These are phyloP conservation scores for Hypothenemus hampei DNA, from an alignment of 1,140 invertebrate species.

Conservation along the genomic window DNA sequence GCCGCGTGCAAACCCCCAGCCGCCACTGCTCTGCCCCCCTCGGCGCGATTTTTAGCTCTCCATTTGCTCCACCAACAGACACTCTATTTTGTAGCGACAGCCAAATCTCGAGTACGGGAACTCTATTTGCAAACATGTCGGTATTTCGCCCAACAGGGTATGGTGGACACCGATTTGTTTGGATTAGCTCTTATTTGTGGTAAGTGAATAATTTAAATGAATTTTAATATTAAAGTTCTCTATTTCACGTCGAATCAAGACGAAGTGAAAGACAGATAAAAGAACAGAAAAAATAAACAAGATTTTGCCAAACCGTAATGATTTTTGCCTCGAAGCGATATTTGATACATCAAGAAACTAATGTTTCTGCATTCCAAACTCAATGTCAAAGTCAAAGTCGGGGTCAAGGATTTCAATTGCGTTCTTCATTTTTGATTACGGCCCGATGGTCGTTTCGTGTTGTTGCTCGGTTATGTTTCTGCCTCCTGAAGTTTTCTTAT, in stretches of 20 bases:
- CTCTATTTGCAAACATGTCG: slow-evolving; percentile 75
- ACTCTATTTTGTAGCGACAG: slow-evolving; percentile 65
- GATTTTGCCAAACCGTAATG: no score
- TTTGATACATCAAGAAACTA: slow-evolving; percentile 9
- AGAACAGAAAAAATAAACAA: no score
- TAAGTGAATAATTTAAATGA: no score
- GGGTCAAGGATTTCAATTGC: slow-evolving; percentile 19
- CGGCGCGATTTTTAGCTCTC: slow-evolving; percentile 57
- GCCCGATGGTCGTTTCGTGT: not conserved
- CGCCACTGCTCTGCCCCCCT: slow-evolving; percentile 49
- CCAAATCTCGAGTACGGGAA: slow-evolving; percentile 77
- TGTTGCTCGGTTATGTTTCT: no score
- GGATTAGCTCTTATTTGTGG: slow-evolving; percentile 75
- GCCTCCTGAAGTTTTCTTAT: no score
- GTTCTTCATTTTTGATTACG: slow-evolving; percentile 5
- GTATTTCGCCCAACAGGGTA: slow-evolving; percentile 69
- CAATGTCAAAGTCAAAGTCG: slow-evolving; percentile 21
- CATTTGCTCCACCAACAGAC: slow-evolving; percentile 51
- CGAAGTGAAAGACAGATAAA: no score
- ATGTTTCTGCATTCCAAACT: slow-evolving; percentile 20
- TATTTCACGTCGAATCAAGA: no score
- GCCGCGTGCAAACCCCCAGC: slow-evolving; percentile 45
- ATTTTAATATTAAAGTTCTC: no score
- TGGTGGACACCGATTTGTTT: slow-evolving; percentile 79
- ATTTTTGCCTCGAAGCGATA: no score